Evolutionary conservation across 2,797 vertebrate genomes (phyloP), one percentile per base, ranked within the genome.

Genomic region (Thalassophryne amazonica): DNA sequence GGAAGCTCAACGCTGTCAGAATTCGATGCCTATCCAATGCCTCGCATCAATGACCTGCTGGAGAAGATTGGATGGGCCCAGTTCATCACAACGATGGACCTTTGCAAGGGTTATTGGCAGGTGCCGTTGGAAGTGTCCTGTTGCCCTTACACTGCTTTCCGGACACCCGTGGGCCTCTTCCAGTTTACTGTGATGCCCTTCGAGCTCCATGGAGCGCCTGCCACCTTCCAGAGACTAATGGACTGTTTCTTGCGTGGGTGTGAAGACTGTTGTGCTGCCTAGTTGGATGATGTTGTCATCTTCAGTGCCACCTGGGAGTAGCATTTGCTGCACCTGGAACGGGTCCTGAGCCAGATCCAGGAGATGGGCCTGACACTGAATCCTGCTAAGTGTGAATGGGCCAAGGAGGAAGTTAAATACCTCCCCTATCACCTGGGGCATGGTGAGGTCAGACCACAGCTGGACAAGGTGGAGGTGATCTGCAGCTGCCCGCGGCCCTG

Each of bases 141-240:
- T 2, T 25, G 28, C 5, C 16, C 29, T 10, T 36, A 32, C 8
- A 60, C 20, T 2, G 28, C 35, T 6, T 65, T 59, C 7, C 13
- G n/a, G 10, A 48, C 7, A 14, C 56, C 25, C 1, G 1, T 9
- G 3, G 27, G 17, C 1, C 10, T 22, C 4, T 50, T 30, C 29
- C 23, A 41, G 11, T 53, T 52, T 16, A 46, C 2, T 1, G 24
- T 35, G 7, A 53, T 54, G 36, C 32, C 4, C n/a, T n/a, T n/a
- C n/a, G n/a, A n/a, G n/a, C n/a, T n/a, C n/a, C n/a, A n/a, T n/a
- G n/a, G n/a, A n/a, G n/a, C n/a, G n/a, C n/a, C n/a, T n/a, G n/a
- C n/a, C n/a, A n/a, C n/a, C n/a, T 55, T 60, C n/a, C 37, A 67
- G 17, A 3, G 16, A 5, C 10, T 48, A 8, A 66, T 53, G 24